A percentile compares a stretch with the other conserved stretches of the same genome.
Evolutionary conservation across 2,888 invertebrate species (phyloP).

Genomic region (Chrysotoxum bicinctum): DNA sequence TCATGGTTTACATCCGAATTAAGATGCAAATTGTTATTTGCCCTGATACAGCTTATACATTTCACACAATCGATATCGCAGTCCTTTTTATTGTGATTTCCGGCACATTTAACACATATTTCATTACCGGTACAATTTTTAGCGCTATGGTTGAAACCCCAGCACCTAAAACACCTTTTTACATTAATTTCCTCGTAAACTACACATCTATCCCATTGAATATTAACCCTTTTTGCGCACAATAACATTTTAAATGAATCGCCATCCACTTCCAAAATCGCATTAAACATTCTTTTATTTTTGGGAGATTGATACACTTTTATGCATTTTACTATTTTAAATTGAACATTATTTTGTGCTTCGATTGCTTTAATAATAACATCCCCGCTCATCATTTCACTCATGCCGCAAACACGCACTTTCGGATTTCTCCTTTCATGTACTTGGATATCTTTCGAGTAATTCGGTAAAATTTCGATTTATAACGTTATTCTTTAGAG

Average conservation of each 20-base stretch:
- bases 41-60: too few species aligned
- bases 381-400: neutral
- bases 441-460: neutral
- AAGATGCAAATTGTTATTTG: too few species aligned
- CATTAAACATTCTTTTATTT: conserved; percentile 14
- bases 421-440: neutral
- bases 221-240: conserved; percentile 34
- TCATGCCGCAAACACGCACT: conserved; percentile 26
- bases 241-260: conserved; percentile 42
- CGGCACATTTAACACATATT: conserved; percentile 19
- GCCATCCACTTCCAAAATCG: conserved; percentile 8
- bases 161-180: conserved; percentile 63
- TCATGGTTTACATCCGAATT: neutral
- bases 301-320: conserved; percentile 21
- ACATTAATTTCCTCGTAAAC: conserved; percentile 53
- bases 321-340: too few species aligned
- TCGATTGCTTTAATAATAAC: conserved; percentile 18
- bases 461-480: too few species aligned
- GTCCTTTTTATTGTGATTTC: too few species aligned
- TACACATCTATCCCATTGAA: conserved; percentile 55
- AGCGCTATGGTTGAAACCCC: conserved; percentile 52
- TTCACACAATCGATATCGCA: too few species aligned
- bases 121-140: conserved; percentile 28
- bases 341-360: too few species aligned
- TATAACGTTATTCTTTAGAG: too few species aligned